Conservation (phyloP, 2,797 vertebrate species). For the Telmatherina bonti region DNA sequence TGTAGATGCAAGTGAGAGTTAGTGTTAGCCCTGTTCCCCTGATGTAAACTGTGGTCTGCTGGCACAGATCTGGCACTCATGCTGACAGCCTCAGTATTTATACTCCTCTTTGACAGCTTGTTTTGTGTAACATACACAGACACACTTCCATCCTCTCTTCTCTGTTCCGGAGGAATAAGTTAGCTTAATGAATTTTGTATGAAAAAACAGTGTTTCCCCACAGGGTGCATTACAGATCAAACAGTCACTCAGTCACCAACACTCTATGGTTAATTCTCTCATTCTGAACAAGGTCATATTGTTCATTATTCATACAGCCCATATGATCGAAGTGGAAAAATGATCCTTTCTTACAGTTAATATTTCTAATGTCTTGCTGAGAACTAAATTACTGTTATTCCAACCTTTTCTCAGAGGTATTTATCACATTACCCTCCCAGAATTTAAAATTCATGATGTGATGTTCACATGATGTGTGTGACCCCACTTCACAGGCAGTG, state of each 20-base stretch:
- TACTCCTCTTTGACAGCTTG: constrained; percentile 72
- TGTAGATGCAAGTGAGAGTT: constrained; percentile 47
- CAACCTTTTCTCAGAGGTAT: constrained; percentile 55
- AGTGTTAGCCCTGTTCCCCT: constrained; percentile 39
- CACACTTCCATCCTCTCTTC: constrained; percentile 58
- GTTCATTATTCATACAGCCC: constrained; percentile 64
- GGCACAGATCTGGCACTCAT: constrained; percentile 63
- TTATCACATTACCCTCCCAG: constrained; percentile 45
- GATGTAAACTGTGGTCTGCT: constrained; percentile 71
- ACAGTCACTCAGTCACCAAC: constrained; percentile 64
- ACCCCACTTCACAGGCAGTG: constrained; percentile 30
- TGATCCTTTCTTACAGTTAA: constrained; percentile 59
- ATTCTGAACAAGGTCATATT: constrained; percentile 70
- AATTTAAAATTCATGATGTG: constrained; percentile 60
- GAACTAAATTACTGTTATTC: constrained; percentile 55
- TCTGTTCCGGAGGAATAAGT: constrained; percentile 67
- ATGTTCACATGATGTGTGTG: constrained; percentile 39
- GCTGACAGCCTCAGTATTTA: constrained; percentile 74
- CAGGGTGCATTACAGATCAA: constrained; percentile 67
- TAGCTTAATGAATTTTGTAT: constrained; percentile 71
- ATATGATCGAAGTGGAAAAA: constrained; percentile 61
- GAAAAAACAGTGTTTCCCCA: constrained; percentile 62
- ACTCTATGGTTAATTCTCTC: constrained; percentile 54
- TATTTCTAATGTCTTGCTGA: constrained; percentile 56
- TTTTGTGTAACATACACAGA: constrained; percentile 69